Percentiles rank a stretch among this genome's conserved stretches.
Conservation (phyloP, 2,888 invertebrate species). For the Apantesis nais region DNA sequence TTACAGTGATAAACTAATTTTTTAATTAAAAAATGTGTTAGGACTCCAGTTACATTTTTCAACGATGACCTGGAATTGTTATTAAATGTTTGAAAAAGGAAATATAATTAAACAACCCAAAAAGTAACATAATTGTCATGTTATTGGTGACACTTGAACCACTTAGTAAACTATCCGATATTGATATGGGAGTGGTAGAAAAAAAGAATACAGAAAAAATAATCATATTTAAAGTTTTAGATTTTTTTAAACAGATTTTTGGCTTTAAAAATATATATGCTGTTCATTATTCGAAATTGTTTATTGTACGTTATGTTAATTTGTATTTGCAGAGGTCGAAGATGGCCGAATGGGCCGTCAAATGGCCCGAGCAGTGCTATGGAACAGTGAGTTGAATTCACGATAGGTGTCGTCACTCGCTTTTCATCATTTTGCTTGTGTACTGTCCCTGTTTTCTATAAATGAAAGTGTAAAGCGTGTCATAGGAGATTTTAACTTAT, state of each 20-base stretch:
- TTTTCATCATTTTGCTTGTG: constrained; percentile 43
- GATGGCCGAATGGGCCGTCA: constrained; percentile 92
- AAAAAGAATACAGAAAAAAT: not conserved
- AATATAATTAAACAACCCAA: not conserved
- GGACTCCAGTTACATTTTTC: not conserved
- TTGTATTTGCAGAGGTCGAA: constrained; percentile 88
- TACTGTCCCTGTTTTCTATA: constrained; percentile 22
- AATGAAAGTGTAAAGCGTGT: constrained; percentile 19
- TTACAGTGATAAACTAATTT: not conserved
- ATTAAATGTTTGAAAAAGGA: not conserved
- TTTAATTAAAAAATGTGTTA: not conserved
- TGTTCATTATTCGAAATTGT: not conserved
- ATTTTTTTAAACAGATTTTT: not conserved
- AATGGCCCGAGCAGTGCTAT: constrained; percentile 92
- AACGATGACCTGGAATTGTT: not conserved
- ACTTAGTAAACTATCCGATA: not conserved
- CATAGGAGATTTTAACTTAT: not conserved
- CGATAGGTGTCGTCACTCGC: constrained; percentile 63
- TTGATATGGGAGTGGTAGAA: not conserved
- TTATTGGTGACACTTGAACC: too few relatives aligned
- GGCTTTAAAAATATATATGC: not conserved
- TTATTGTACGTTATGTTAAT: constrained; percentile 15
- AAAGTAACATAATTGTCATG: too few relatives aligned
- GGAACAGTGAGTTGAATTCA: constrained; percentile 91
- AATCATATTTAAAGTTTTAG: not conserved